phyloP scores from a whole-genome alignment of 2,888 invertebrate genomes.

The Drosophila cracens region DNA sequence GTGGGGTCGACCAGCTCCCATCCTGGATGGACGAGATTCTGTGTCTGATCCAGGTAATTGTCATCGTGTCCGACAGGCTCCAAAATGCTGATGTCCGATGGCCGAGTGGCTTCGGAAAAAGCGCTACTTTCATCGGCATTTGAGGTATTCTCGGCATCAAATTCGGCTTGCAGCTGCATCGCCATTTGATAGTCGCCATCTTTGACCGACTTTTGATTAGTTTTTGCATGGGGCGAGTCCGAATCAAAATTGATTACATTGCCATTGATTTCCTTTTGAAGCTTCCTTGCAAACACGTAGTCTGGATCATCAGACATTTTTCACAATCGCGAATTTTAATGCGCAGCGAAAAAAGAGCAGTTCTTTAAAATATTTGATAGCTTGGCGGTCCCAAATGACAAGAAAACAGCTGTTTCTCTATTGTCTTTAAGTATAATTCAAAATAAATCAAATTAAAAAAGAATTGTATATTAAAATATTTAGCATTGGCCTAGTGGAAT shows the following conservation, averaged over 20 bases:
- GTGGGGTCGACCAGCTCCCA: slow-evolving; percentile 96
- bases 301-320: slow-evolving; percentile 77
- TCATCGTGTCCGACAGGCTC: slow-evolving; percentile 27
- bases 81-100: neutral
- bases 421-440: neutral
- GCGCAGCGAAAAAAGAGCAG: slow-evolving; percentile 6
- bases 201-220: slow-evolving; percentile 42
- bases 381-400: slow-evolving; percentile 30
- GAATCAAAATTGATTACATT: slow-evolving; percentile 9
- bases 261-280: slow-evolving; percentile 71
- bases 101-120: slow-evolving; percentile 1
- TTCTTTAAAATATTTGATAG: slow-evolving; percentile 41
- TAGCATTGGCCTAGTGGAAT: neutral
- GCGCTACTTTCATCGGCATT: slow-evolving; percentile 17
- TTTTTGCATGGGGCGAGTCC: neutral
- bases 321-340: neutral
- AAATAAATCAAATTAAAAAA: neutral
- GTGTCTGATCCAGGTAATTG: slow-evolving; percentile 81
- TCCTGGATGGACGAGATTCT: slow-evolving; percentile 84
- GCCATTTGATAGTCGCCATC: slow-evolving; percentile 68
- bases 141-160: slow-evolving; percentile 47
- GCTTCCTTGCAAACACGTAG: slow-evolving; percentile 69
- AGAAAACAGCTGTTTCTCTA: slow-evolving; percentile 27
- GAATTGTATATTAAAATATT: neutral
- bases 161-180: slow-evolving; percentile 68